A percentile compares a stretch with the other conserved stretches of the same genome.
Conservation (phyloP, 1,140 invertebrate species). For the Drosophila repletoides region DNA sequence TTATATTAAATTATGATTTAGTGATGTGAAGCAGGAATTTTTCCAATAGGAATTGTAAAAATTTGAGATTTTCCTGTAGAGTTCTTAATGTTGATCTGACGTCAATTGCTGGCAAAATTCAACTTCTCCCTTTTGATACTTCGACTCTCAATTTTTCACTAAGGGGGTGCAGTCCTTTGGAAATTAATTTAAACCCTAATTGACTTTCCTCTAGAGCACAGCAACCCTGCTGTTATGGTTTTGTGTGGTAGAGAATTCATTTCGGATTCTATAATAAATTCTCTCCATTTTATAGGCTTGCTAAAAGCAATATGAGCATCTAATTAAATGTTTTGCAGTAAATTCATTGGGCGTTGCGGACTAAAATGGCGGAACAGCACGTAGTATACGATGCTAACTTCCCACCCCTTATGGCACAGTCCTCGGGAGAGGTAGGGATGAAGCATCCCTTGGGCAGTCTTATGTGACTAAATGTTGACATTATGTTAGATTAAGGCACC, state of each 20-base stretch:
- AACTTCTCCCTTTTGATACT: conserved; percentile 27
- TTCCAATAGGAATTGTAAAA: too few species aligned
- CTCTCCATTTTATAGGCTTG: conserved; percentile 57
- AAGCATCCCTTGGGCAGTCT: not conserved
- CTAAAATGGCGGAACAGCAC: conserved; percentile 67
- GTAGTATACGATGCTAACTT: conserved; percentile 34
- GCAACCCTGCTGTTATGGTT: conserved; percentile 21
- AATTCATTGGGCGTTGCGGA: conserved; percentile 55
- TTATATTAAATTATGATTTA: too few species aligned
- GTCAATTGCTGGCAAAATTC: too few species aligned
- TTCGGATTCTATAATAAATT: conserved; percentile 53
- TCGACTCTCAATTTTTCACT: too few species aligned
- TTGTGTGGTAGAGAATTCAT: conserved; percentile 53
- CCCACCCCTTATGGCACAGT: conserved; percentile 14
- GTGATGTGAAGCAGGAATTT: too few species aligned
- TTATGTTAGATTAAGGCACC: not conserved
- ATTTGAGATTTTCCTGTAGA: too few species aligned
- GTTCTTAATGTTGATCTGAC: too few species aligned
- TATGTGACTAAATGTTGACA: not conserved
- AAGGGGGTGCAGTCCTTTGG: too few species aligned
- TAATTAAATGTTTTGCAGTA: conserved; percentile 66
- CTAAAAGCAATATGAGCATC: conserved; percentile 58
- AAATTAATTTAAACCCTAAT: too few species aligned
- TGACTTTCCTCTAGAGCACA: not conserved
- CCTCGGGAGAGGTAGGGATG: not conserved